Evolutionary conservation across 30 jellyfish, hydroid and myxozoan genomes (phyloP).

Genomic region (Aurelia sp.): DNA sequence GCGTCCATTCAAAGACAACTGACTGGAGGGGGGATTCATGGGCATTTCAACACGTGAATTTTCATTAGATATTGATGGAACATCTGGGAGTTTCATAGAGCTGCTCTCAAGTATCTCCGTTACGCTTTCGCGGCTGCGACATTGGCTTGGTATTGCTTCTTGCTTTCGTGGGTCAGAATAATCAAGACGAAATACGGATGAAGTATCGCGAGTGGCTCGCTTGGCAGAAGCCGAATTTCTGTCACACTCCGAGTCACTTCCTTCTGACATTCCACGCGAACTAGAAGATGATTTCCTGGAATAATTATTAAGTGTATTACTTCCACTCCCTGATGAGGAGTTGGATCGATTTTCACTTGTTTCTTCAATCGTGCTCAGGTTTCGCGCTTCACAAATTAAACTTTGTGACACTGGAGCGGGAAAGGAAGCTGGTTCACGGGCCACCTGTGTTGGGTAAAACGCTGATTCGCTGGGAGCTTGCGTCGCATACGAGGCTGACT

Average conservation of each 20-base stretch:
- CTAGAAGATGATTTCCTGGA: background rate
- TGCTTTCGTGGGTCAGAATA: background rate
- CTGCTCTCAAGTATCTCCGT: background rate
- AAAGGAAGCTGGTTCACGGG: too few species aligned
- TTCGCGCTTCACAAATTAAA: background rate
- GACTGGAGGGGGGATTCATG: too few species aligned
- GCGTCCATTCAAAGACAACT: too few species aligned
- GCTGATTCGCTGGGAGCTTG: too few species aligned
- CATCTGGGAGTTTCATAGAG: background rate
- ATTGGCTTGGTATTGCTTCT: too few species aligned
- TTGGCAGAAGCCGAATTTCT: background rate
- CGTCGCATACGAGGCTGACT: too few species aligned
- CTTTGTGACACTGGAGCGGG: background rate
- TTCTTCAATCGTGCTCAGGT: conserved; percentile 49
- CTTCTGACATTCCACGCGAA: conserved; percentile 7
- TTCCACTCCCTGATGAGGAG: background rate
- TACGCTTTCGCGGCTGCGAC: background rate
- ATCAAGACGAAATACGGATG: conserved; percentile 12
- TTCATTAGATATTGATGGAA: background rate
- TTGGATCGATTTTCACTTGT: background rate
- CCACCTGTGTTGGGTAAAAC: too few species aligned
- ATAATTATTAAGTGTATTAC: background rate
- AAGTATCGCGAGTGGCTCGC: background rate
- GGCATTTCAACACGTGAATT: too few species aligned
- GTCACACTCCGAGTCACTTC: background rate